Evolutionary conservation across 2,797 vertebrate genomes (phyloP).

Genomic region (Dromococcyx pavoninus): DNA sequence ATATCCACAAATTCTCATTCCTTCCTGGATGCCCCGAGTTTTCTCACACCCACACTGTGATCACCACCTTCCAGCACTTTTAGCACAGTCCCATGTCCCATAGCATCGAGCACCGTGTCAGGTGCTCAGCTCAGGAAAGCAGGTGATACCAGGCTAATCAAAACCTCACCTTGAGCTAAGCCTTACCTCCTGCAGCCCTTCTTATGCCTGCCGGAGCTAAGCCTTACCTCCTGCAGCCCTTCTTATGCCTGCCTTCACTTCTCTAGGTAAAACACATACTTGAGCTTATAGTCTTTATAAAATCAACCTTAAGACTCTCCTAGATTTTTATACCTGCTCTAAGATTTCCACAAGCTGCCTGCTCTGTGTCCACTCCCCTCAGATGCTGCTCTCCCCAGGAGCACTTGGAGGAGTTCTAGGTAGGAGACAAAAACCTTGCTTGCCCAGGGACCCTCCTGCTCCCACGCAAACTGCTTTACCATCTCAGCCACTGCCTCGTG

Average conservation of each 20-base stretch:
- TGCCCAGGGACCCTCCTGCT: not conserved
- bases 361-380: not conserved
- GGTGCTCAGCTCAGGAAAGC: not conserved
- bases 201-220: not conserved
- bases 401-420: not conserved
- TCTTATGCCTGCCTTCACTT: not conserved
- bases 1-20: not conserved
- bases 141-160: not conserved
- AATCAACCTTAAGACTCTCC: not conserved
- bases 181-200: not conserved
- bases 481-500: not conserved
- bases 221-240: not conserved
- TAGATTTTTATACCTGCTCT: not conserved
- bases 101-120: rapidly evolving
- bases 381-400: not conserved
- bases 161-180: not conserved
- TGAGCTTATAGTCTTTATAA: not conserved
- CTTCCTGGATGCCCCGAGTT: not conserved
- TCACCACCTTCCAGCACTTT: not conserved
- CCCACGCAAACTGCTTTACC: not conserved
- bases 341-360: not conserved
- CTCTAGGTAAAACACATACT: not conserved
- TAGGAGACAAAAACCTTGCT: not conserved
- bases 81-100: not conserved
- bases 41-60: not conserved